Conservation (phyloP, 2,888 invertebrate species). For the Phania funesta region DNA sequence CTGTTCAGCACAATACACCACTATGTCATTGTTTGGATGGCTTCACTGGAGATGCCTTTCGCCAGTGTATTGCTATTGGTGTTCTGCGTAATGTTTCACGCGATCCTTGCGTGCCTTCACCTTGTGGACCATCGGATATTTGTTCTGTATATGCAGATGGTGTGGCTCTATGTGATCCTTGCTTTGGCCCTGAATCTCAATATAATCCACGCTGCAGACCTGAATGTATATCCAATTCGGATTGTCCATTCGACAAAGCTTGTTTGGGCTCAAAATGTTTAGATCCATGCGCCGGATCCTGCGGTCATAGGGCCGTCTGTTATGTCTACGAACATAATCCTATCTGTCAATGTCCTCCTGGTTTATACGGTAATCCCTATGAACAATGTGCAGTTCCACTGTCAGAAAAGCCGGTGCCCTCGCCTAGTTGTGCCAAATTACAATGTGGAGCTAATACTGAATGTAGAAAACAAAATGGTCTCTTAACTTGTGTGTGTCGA, state of each 20-base stretch:
- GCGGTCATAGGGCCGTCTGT: conserved; percentile 88
- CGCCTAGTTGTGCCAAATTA: conserved; percentile 84
- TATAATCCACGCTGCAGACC: conserved; percentile 89
- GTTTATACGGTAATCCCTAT: conserved; percentile 88
- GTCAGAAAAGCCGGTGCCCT: conserved; percentile 75
- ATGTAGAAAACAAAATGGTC: conserved; percentile 85
- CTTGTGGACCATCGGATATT: conserved; percentile 85
- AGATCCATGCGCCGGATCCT: conserved; percentile 90
- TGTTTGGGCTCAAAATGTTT: conserved; percentile 88
- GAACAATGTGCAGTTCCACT: conserved; percentile 85
- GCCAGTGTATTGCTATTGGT: conserved; percentile 85
- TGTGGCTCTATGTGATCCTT: conserved; percentile 90
- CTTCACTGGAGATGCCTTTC: conserved; percentile 89
- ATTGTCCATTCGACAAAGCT: conserved; percentile 89
- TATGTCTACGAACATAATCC: conserved; percentile 87
- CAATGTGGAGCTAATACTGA: conserved; percentile 88
- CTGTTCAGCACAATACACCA: conserved; percentile 90
- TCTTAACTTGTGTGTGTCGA: conserved; percentile 86
- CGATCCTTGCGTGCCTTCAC: conserved; percentile 88
- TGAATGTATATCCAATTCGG: conserved; percentile 90
- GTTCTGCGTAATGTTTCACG: conserved; percentile 83
- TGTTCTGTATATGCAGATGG: conserved; percentile 88
- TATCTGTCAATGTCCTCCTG: conserved; percentile 86
- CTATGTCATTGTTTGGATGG: conserved; percentile 89
- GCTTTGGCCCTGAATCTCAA: conserved; percentile 85